Evolutionary conservation across 2,888 invertebrate genomes (phyloP).

Genomic region (Nomada ruficornis): DNA sequence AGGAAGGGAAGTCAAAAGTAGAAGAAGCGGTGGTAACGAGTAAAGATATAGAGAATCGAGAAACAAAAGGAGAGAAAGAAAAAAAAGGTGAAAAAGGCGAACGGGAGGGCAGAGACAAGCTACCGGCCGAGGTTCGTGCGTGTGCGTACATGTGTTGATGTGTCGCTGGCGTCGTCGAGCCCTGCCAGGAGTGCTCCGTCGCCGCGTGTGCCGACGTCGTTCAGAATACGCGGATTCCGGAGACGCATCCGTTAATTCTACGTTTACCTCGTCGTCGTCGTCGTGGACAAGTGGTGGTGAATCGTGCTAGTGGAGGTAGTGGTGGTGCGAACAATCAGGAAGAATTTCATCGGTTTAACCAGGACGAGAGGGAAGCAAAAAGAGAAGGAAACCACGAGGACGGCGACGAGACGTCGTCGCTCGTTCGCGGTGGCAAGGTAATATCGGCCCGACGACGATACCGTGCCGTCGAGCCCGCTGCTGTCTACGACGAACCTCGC

Average conservation of each 20-base stretch:
- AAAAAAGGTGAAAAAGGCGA: conserved; percentile 7
- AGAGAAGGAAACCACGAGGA: conserved; percentile 64
- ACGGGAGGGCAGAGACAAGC: conserved; percentile 46
- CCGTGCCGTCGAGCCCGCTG: conserved; percentile 66
- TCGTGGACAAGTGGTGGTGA: conserved; percentile 53
- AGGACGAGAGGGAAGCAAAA: conserved; percentile 50
- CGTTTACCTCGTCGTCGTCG: conserved; percentile 44
- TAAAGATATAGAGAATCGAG: conserved; percentile 15
- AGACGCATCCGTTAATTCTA: conserved; percentile 34
- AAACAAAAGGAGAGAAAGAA: background rate
- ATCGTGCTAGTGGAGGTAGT: conserved; percentile 48
- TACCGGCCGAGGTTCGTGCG: conserved; percentile 62
- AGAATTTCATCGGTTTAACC: conserved; percentile 32
- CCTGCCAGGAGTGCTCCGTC: conserved; percentile 72
- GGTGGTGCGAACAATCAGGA: conserved; percentile 44
- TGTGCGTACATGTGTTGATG: conserved; percentile 70
- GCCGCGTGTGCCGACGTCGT: conserved; percentile 69
- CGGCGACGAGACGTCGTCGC: conserved; percentile 68
- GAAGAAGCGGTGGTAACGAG: background rate
- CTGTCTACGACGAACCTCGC: conserved; percentile 68
- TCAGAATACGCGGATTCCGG: conserved; percentile 60
- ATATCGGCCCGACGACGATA: conserved; percentile 63
- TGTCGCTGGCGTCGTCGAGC: conserved; percentile 79
- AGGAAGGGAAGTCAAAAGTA: conserved; percentile 18
- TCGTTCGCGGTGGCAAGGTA: conserved; percentile 68